Percentiles rank a stretch among this genome's conserved stretches.
These are phyloP conservation scores for Vesta saturnalis DNA, from an alignment of 2,888 invertebrate species.

Conservation along the genomic window DNA sequence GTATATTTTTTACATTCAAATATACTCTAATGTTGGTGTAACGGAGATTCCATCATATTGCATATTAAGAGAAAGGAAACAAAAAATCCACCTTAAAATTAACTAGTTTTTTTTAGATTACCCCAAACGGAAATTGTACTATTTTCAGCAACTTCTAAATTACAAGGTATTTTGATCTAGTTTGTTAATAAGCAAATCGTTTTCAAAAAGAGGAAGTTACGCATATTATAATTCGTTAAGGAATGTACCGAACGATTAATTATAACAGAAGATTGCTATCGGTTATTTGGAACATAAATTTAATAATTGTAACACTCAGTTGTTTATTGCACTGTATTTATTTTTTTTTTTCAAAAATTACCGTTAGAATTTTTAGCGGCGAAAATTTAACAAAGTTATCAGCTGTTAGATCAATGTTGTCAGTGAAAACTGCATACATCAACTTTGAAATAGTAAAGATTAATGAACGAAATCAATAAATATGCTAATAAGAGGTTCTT, in stretches of 20 bases:
- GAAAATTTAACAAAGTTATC: conserved; percentile 9
- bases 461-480: conserved; percentile 4
- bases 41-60: too few relatives aligned
- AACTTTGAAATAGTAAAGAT: conserved; percentile 5
- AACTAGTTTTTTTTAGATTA: too few relatives aligned
- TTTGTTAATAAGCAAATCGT: too few relatives aligned
- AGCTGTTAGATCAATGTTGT: neutral
- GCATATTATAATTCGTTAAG: neutral
- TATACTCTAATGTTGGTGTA: too few relatives aligned
- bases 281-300: neutral
- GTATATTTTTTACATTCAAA: too few relatives aligned
- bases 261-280: neutral
- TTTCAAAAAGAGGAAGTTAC: neutral
- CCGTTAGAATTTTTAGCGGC: neutral
- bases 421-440: neutral
- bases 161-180: too few relatives aligned
- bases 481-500: conserved; percentile 5
- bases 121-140: too few relatives aligned
- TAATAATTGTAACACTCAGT: neutral
- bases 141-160: too few relatives aligned
- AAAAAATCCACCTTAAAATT: too few relatives aligned
- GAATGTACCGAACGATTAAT: neutral
- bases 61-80: too few relatives aligned
- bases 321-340: neutral
- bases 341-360: neutral